A percentile compares a stretch with the other conserved stretches of the same genome.
These are phyloP conservation scores for Diglossa cyanea DNA, from an alignment of 2,797 vertebrate genomes.

Conservation along the genomic window DNA sequence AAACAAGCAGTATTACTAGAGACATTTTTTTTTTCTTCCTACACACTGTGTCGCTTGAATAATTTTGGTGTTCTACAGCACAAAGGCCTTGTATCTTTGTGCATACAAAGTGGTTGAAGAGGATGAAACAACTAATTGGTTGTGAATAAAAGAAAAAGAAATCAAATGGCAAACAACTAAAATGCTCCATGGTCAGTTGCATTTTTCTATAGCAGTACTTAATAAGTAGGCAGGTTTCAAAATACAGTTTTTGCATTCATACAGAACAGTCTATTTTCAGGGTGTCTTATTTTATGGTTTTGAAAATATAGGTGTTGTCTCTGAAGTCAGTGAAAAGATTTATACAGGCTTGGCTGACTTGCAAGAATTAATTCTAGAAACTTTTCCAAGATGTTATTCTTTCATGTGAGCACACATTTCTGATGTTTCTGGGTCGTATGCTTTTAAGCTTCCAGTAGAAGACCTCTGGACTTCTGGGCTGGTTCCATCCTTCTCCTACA, in stretches of 20 bases:
- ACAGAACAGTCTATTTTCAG: background rate
- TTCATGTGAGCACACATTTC: background rate
- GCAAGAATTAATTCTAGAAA: background rate
- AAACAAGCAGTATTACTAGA: background rate
- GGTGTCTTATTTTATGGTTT: background rate
- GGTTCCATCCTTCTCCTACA: background rate
- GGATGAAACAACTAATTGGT: background rate
- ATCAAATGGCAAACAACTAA: background rate
- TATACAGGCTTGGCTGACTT: background rate
- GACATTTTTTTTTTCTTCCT: background rate
- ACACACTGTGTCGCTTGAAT: background rate
- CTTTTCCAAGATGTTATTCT: background rate
- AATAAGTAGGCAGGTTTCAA: background rate
- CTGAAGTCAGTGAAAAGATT: background rate
- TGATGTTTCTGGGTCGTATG: background rate
- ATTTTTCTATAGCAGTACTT: background rate
- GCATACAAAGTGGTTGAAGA: background rate
- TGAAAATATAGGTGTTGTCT: background rate
- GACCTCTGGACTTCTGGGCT: background rate
- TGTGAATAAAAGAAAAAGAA: background rate
- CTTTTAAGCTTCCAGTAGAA: background rate
- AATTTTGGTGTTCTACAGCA: background rate
- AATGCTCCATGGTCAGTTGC: background rate
- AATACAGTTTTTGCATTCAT: background rate
- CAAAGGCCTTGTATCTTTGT: slow-evolving; percentile 25